Evolutionary conservation across 1,140 invertebrate genomes (phyloP).

Genomic region (Ceratitis capitata): DNA sequence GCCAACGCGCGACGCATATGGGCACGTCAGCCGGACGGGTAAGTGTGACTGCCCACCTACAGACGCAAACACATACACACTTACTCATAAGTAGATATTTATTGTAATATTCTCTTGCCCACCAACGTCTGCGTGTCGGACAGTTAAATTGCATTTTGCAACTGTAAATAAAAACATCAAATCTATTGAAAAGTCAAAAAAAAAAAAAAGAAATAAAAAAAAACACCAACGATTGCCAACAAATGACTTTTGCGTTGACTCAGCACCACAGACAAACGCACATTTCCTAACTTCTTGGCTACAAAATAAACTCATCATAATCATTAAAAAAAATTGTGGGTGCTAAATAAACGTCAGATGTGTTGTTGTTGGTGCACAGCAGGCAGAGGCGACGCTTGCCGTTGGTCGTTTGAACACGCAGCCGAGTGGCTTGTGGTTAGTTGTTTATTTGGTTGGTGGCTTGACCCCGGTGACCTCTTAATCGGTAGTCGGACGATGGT

Average conservation of each 20-base stretch:
- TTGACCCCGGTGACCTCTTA: conserved; percentile 28
- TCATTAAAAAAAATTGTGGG: conserved; percentile 42
- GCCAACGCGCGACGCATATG: not conserved
- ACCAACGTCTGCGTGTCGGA: conserved; percentile 8
- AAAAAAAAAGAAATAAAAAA: too few relatives aligned
- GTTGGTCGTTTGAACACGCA: not conserved
- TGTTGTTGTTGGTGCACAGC: too few relatives aligned
- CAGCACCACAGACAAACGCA: not conserved
- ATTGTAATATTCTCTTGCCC: conserved; percentile 16
- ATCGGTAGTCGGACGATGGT: conserved; percentile 11
- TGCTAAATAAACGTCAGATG: conserved; percentile 28
- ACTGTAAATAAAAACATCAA: conserved; percentile 33
- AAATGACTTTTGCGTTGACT: not conserved
- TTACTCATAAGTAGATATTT: not conserved
- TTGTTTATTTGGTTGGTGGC: not conserved
- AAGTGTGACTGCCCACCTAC: not conserved
- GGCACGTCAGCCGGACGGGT: not conserved
- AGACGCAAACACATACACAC: not conserved
- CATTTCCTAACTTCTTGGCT: not conserved
- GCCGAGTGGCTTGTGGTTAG: not conserved
- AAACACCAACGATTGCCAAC: not conserved
- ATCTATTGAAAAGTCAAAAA: not conserved
- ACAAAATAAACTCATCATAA: conserved; percentile 42
- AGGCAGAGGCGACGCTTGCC: not conserved
- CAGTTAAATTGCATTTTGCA: conserved; percentile 32